These are phyloP conservation scores for Sphinx pinastri DNA, from an alignment of 2,888 invertebrate genomes.

Conservation along the genomic window DNA sequence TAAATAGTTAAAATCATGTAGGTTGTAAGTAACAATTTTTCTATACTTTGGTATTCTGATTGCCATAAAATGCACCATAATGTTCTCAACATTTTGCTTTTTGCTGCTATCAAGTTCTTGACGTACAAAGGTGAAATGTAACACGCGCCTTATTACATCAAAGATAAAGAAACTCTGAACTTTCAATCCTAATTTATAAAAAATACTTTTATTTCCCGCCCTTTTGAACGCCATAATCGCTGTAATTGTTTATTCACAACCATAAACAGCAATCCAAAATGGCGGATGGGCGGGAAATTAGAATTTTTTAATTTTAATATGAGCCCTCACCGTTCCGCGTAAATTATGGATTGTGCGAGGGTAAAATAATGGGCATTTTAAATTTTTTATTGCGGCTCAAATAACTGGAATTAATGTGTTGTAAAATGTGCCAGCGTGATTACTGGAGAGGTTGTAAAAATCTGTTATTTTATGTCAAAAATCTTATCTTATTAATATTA, in stretches of 20 bases:
- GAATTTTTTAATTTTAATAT: constrained; percentile 46
- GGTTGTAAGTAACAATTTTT: no score
- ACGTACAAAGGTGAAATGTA: no score
- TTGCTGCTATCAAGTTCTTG: no score
- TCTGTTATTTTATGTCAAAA: background rate
- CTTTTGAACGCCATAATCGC: constrained; percentile 39
- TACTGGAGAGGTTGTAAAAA: background rate
- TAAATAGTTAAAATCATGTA: no score
- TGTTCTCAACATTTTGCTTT: no score
- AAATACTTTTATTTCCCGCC: background rate
- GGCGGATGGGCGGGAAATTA: constrained; percentile 38
- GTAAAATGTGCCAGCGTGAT: constrained; percentile 5
- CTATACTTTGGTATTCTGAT: no score
- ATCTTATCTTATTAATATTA: no score
- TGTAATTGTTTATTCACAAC: constrained; percentile 41
- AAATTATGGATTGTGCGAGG: constrained; percentile 32
- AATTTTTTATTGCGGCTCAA: constrained; percentile 27
- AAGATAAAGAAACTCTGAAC: no score
- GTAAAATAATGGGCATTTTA: constrained; percentile 27
- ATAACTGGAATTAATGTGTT: constrained; percentile 24
- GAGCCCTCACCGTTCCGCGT: constrained; percentile 24
- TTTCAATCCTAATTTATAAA: background rate
- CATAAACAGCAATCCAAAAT: constrained; percentile 45
- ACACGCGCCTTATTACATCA: no score
- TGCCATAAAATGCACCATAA: no score